Conservation (phyloP, 2,888 invertebrate species). For the Cybosia mesomella region DNA sequence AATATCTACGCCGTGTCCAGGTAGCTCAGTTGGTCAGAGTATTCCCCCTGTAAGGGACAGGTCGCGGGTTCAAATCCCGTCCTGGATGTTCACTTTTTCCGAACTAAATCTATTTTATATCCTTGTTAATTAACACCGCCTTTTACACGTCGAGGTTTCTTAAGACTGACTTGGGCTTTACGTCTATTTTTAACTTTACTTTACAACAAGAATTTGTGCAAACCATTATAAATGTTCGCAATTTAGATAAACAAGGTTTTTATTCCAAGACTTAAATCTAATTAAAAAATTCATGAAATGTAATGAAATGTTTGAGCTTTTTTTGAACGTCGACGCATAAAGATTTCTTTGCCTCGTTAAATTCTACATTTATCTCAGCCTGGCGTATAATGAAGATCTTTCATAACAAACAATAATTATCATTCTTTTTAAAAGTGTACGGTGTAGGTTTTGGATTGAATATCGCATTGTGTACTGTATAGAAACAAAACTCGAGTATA, state of each 20-base stretch:
- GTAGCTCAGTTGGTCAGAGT: too few species aligned
- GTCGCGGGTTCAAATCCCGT: too few species aligned
- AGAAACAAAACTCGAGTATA: constrained; percentile 61
- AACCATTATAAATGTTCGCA: constrained; percentile 51
- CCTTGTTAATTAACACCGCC: background rate
- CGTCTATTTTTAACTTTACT: constrained; percentile 12
- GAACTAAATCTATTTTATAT: background rate
- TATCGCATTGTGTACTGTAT: constrained; percentile 58
- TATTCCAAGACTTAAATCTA: constrained; percentile 59
- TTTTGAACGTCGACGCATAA: constrained; percentile 25
- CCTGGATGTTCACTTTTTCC: too few species aligned
- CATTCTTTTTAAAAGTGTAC: constrained; percentile 47
- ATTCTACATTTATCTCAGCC: constrained; percentile 29
- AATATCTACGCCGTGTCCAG: too few species aligned
- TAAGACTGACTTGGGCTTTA: constrained; percentile 7
- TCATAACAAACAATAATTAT: constrained; percentile 27
- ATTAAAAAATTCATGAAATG: constrained; percentile 60
- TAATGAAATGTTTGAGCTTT: constrained; percentile 53
- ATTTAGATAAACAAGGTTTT: constrained; percentile 56
- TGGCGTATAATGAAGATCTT: constrained; percentile 33
- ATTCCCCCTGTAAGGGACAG: too few species aligned
- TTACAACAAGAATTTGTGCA: constrained; percentile 32
- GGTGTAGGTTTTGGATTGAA: constrained; percentile 50
- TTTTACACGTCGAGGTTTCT: background rate
- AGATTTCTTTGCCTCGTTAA: constrained; percentile 33